Evolutionary conservation across 2,888 invertebrate species (phyloP), one percentile per base, ranked within the genome.

Genomic region (Cephus rjabovi): DNA sequence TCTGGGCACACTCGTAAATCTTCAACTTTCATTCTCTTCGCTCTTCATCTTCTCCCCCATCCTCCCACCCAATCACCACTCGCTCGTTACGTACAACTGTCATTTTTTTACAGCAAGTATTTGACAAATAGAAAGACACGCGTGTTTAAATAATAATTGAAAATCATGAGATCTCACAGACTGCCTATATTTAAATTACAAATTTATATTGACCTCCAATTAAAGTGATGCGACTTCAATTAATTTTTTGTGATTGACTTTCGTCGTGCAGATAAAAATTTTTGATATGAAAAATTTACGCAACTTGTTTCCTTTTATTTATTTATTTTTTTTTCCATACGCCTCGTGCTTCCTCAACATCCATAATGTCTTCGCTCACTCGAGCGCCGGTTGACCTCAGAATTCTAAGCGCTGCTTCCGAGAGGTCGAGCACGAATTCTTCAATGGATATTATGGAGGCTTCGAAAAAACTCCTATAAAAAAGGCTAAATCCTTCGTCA

Each of bases 1-100:
- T 85, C 84, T 87, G 81, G 77, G 87, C 84, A 88, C 81, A 89
- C 90, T 90, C 89, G 87, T 89, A 89, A 89, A 89, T 90, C 89
- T 89, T 87, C 81, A 78, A 80, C 81, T 83, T 82, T 81, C 82
- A 83, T 76, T 82, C 80, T 73, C 76, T 77, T 81, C 37, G 68
- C 76, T 79, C 76, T 73, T 79, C 79, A 79, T 80, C 79, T 75
- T 75, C 75, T 73, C 69, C 73, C 76, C 77, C 34, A 37, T 11
- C 23, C 73, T 73, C 30, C 33, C 74, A 34, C 69, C 76, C 78
- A 34, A 69, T 69, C n/a, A 0, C 75, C 70, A 35, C 75, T 35
- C 79, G 70, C 78, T 77, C 76, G n/a, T 76, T 68, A 75, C 75
- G 23, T 71, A 31, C 3, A 71, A 9, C 74, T 74, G 35, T 77